Percentiles rank a stretch among this genome's conserved stretches.
phyloP scores from a whole-genome alignment of 2,888 invertebrate genomes.

The Drosophila mimica region DNA sequence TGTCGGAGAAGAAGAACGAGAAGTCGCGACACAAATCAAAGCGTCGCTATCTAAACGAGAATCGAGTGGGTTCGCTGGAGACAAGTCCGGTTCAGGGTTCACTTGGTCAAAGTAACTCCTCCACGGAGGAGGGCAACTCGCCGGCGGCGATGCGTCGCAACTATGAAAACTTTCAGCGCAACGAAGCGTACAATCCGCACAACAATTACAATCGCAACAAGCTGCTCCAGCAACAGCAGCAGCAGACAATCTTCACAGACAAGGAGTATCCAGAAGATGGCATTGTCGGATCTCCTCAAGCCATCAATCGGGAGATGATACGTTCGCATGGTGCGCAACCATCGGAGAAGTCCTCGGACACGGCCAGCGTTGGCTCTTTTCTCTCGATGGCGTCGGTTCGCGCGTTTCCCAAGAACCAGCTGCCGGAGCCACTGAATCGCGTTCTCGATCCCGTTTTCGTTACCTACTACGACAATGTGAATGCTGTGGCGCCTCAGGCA shows the following conservation, averaged over 20 bases:
- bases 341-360: constrained; percentile 84
- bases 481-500: constrained; percentile 70
- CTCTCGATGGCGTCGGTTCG: constrained; percentile 94
- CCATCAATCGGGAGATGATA: constrained; percentile 83
- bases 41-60: constrained; percentile 84
- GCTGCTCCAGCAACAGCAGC: constrained; percentile 80
- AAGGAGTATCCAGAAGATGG: constrained; percentile 65
- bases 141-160: constrained; percentile 74
- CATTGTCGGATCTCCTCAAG: constrained; percentile 73
- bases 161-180: constrained; percentile 81
- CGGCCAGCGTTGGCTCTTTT: constrained; percentile 90
- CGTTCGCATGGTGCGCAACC: constrained; percentile 71
- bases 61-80: constrained; percentile 84
- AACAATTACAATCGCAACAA: constrained; percentile 84
- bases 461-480: constrained; percentile 88
- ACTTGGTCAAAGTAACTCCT: constrained; percentile 63
- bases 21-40: constrained; percentile 81
- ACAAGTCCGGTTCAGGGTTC: constrained; percentile 76
- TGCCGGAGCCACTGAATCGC: constrained; percentile 91
- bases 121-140: constrained; percentile 78
- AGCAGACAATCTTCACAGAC: constrained; percentile 75
- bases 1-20: constrained; percentile 78
- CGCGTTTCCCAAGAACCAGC: constrained; percentile 91
- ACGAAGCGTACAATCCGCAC: constrained; percentile 84
- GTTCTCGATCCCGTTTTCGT: constrained; percentile 92